Base-by-base conservation (phyloP, 2,888 invertebrate genomes). In the Laspeyria flexula region DNA sequence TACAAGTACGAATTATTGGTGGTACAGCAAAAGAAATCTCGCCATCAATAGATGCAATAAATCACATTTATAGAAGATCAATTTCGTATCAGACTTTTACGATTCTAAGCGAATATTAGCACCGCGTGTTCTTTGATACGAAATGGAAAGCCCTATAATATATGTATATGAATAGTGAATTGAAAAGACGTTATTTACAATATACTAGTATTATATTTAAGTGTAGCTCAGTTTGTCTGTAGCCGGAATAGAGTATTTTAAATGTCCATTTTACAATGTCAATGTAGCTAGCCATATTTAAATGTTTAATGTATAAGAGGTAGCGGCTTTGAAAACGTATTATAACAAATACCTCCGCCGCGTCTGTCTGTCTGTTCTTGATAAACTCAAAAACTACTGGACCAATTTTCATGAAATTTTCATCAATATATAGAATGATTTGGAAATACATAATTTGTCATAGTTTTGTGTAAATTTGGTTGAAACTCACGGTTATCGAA, bases 211-310 rank as follows among this genome's bases (percentile, higher is more conserved):
- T 49, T 55, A 67, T 54, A 59, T 61, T 75, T 73, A 75, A 75
- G 77, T 70, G 67, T 71, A 74, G 70, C 67, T 71, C 65, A 71
- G 71, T 71, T 62, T 60, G 63, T 64, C 55, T 71, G 67, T 61
- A 65, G 64, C 57, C 65, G 68, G 81, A 79, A 85, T 81, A 84
- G 79, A 81, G 79, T 57, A 77, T 81, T 83, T 86, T 80, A 79
- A 80, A 75, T 59, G 73, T 60, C 76, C 74, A 73, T 80, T 79
- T 77, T 77, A 75, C 80, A 77, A 82, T 79, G 81, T 81, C 83
- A 77, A 78, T 80, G 81, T 70, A 70, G 74, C 65, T 68, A 72
- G 71, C 25, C 9, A 1, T 57, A 56, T 46, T 46, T 62, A 40
- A 47, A 4, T 38, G 53, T 29, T 18, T 57, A 10, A 25, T 51